These are phyloP conservation scores for Trachelus troglodyta DNA, from an alignment of 2,888 invertebrate species.

Conservation along the genomic window DNA sequence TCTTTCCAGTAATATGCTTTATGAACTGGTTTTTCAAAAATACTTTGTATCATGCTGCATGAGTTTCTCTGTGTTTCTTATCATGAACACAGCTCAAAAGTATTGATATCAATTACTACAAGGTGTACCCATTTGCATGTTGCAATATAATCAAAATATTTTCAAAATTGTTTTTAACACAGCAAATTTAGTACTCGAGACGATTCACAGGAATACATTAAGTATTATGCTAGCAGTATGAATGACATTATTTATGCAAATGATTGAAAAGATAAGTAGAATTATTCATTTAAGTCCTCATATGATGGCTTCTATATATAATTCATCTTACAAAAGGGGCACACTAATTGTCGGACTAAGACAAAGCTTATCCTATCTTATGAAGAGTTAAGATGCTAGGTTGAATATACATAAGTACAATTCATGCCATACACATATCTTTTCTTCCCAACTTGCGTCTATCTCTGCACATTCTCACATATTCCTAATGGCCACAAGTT, in stretches of 20 bases:
- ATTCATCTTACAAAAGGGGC: not conserved
- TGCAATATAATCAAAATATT: not conserved
- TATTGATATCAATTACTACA: not conserved
- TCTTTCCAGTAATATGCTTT: not conserved
- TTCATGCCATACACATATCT: conserved; percentile 26
- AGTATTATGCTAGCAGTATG: not conserved
- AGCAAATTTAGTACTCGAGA: not conserved
- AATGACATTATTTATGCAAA: not conserved
- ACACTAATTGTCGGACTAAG: not conserved
- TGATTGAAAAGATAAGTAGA: not conserved
- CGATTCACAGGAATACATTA: not conserved
- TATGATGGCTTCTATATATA: not conserved
- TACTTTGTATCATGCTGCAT: not conserved
- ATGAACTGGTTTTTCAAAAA: not conserved
- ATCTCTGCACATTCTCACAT: conserved; percentile 24
- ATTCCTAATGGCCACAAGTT: conserved; percentile 40
- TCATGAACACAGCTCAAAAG: not conserved
- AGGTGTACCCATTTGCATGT: not conserved
- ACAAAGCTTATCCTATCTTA: not conserved
- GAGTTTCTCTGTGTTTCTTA: not conserved
- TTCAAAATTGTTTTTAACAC: not conserved
- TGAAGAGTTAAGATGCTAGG: not conserved
- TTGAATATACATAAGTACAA: not conserved
- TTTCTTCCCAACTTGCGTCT: conserved; percentile 11
- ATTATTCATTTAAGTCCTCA: not conserved